Evolutionary conservation across 2,797 vertebrate species (phyloP), one percentile per base, ranked within the genome.

Genomic region (Helarctos malayanus): DNA sequence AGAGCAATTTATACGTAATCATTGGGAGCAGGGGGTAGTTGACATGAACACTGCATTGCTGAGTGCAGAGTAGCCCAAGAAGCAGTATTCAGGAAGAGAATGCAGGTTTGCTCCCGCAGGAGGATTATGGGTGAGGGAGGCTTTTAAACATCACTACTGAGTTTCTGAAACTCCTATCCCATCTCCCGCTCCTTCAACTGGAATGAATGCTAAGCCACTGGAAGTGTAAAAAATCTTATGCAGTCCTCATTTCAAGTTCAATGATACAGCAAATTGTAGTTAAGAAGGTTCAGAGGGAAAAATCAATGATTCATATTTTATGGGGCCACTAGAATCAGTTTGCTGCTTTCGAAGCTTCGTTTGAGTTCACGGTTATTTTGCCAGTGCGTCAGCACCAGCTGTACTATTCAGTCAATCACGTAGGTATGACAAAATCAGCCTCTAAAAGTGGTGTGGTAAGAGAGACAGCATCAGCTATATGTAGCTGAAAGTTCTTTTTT

Each of bases 341-440:
- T 85, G 49, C 49, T 89, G 81, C 7, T 45, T 73, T 59, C 8
- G 73, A 75, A 59, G 47, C 14, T 27, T 68, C 35, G 54, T 89
- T 84, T 63, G 47, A 84, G 27, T 92, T 94, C 84, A 78, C 21
- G 21, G 4, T 82, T 84, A 65, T 65, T 68, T 95, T 68, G n/a
- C 13, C 54, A 56, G 8, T 57, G 41, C 6, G 7, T 73, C 27
- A 1, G 32, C 27, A 73, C n/a, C 52, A 61, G 61, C 49, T 38
- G 11, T 52, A 57, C 78, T 32, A 56, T 57, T 80, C 19, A 41
- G 21, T 11, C 8, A 18, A 38, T 65, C n/a, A 8, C 14, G 32
- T 83, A 47, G 25, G 13, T 38, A 38, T 15, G 54, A 88, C 14
- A 92, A 85, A 71, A 88, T 79, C 61, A 41, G 47, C 19, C 27